Evolutionary conservation across 2,888 invertebrate genomes (phyloP), one percentile per base, ranked within the genome.

Genomic region (Napeogenes sylphis): DNA sequence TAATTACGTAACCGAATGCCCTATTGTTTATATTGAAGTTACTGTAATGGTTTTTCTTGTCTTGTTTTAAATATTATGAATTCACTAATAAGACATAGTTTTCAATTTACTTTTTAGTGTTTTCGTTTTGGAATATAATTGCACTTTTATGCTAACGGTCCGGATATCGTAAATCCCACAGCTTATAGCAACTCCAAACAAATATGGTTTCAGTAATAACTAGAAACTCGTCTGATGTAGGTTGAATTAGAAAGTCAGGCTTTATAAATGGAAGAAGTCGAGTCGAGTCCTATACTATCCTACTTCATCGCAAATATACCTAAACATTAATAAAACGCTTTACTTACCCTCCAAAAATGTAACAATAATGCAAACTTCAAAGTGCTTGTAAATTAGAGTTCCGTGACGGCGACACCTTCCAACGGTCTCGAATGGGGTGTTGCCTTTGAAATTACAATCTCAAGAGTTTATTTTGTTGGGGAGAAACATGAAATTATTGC

Each of bases 401-500:
- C 21, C 1, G 21, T 14, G n/a, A 4, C 21, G 21, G 47, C 21
- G 14, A 14, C 14, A 14, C n/a, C 21, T 21, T 21, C 14, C 4
- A n/a, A 47, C 47, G 14, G 12, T 47, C 12, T 4, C 6, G n/a
- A n/a, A 47, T 47, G 47, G 47, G 47, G 47, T 47, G 14, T 14
- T 47, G n/a, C 6, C 14, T 47, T 47, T 47, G 21, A 21, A 21
- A 21, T 21, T 21, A 21, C 21, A 21, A 21, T 21, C 21, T 21
- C 21, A 21, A 21, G 21, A 21, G 21, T 21, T 21, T 21, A 21
- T 21, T 51, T 56, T 56, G 45, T 56, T 42, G 57, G 62, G 62
- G 65, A 59, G 64, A 68, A 68, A 65, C 66, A 66, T 68, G 61
- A 66, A 68, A 68, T 68, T 68, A 68, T 67, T 64, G 62, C 60